Base-by-base conservation (phyloP, 2,888 invertebrate species). In the Lasioglossum malachurum region DNA sequence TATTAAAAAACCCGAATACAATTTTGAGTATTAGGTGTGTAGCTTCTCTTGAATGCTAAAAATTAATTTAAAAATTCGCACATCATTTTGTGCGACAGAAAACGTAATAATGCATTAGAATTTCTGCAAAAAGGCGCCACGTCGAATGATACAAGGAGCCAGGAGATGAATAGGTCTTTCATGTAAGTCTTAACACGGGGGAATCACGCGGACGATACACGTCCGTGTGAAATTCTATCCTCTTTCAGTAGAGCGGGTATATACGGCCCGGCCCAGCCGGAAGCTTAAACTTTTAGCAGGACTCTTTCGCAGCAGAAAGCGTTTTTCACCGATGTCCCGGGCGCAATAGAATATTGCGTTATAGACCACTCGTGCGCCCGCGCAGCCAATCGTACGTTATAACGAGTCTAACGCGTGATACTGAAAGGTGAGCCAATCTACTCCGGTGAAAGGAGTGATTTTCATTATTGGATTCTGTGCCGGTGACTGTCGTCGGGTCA, bases 261-360 rank as follows among this genome's bases (percentile, higher is more conserved):
- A 53, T 53, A 4, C 64, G 41, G 49, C 72, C 23, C 19, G n/a
- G 16, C n/a, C 53, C 53, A 53, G 53, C 53, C 14, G 19, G 60
- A 38, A 44, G 14, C 46, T 74, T 75, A 80, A 64, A 49, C 76
- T 77, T 77, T 80, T 80, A 71, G 75, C 71, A 60, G 31, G 53
- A 78, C 53, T 77, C 60, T 44, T 69, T 57, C 60, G 64, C 27
- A 44, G 64, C 27, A 35, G 76, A 60, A 72, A 75, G 27, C 46
- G 69, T 75, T 53, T 84, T 46, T 69, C 73, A 23, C 57, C 27
- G 72, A n/a, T 38, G 60, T 41, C 64, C 35, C 57, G 35, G 60
- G 27, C 8, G 75, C 75, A 41, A 84, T 31, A n/a, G 84, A 78
- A 84, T 84, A 84, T 86, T 80, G 76, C 80, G 74, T 84, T 69